Percentiles rank a stretch among this genome's conserved stretches.
Conservation (phyloP, 2,888 invertebrate species). For the Zygaena filipendulae region DNA sequence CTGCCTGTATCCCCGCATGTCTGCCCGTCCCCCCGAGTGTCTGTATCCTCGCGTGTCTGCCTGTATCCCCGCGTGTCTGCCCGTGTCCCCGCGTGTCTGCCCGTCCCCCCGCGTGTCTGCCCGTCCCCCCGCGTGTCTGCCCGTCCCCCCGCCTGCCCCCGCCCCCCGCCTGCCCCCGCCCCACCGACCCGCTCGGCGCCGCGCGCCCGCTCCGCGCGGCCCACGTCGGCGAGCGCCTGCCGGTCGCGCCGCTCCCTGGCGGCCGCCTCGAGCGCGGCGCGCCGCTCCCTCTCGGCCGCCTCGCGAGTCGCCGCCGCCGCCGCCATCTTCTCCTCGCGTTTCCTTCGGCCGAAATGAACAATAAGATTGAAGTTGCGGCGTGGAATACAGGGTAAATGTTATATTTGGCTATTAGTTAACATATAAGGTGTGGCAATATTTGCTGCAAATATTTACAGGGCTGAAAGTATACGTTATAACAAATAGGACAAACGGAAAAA, state of each 20-base stretch:
- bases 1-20: too few relatives aligned
- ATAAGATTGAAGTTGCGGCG: neutral
- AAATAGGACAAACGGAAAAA: too few relatives aligned
- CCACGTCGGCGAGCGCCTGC: constrained; percentile 54
- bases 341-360: constrained; percentile 26
- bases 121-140: neutral
- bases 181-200: constrained; percentile 43
- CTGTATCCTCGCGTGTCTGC: too few relatives aligned
- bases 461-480: too few relatives aligned
- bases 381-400: neutral
- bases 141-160: neutral
- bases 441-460: too few relatives aligned
- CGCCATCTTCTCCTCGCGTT: constrained; percentile 67
- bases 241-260: constrained; percentile 50
- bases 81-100: neutral
- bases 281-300: constrained; percentile 35
- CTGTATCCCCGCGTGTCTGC: neutral
- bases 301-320: constrained; percentile 54
- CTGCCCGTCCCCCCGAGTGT: too few relatives aligned
- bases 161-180: neutral
- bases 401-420: too few relatives aligned
- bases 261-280: constrained; percentile 30
- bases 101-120: neutral
- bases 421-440: too few relatives aligned
- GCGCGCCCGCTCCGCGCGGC: constrained; percentile 56